Evolutionary conservation across 2,797 vertebrate species (phyloP).

Genomic region (Neopelma chrysocephalum): DNA sequence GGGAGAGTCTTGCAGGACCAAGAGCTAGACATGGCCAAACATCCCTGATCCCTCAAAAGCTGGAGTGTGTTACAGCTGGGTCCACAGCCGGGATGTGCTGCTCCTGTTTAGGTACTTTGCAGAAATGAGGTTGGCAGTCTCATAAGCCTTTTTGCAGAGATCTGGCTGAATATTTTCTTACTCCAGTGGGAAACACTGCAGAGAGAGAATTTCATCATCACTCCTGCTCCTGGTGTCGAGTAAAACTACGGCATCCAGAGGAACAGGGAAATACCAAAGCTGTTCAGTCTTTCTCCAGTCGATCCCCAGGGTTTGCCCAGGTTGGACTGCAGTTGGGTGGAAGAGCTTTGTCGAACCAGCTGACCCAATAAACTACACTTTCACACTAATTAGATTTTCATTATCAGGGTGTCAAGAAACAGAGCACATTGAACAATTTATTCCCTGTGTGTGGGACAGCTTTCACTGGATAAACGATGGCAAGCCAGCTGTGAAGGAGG

Average conservation of each 20-base stretch:
- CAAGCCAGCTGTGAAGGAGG: constrained; percentile 29
- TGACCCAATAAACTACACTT: not conserved
- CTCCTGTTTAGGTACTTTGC: not conserved
- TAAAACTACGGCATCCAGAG: not conserved
- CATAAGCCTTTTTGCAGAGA: not conserved
- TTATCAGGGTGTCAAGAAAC: not conserved
- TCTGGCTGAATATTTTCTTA: not conserved
- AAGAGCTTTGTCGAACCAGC: not conserved
- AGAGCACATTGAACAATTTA: not conserved
- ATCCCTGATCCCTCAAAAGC: accelerated
- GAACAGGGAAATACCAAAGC: not conserved
- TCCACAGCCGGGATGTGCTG: not conserved
- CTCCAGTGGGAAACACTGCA: not conserved
- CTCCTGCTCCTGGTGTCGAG: not conserved
- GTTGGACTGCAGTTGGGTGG: not conserved
- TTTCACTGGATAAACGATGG: not conserved
- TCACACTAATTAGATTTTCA: not conserved
- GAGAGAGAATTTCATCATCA: not conserved
- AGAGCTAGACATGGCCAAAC: not conserved
- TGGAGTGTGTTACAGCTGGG: not conserved
- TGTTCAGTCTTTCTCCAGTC: not conserved
- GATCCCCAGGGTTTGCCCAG: not conserved
- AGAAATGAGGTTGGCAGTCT: not conserved
- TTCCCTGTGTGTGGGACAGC: not conserved
- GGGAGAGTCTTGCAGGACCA: not conserved